These are phyloP conservation scores for Antedon mediterranea DNA, from an alignment of 53 echinoderm and acorn worm species.

Conservation along the genomic window DNA sequence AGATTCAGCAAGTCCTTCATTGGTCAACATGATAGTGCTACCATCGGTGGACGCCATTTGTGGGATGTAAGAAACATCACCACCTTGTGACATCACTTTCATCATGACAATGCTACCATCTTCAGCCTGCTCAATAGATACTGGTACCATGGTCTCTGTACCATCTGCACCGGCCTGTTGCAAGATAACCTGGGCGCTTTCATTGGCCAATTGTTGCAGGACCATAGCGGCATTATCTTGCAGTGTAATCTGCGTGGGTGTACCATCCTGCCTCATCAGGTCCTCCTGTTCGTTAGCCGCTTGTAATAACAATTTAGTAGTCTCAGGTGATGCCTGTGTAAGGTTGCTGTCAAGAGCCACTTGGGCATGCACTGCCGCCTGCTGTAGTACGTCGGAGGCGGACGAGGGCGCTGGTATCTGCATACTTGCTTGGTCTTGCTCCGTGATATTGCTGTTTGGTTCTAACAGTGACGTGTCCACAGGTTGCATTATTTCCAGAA, in stretches of 20 bases:
- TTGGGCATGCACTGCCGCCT: conserved; percentile 1
- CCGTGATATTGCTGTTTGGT: conserved; percentile 2
- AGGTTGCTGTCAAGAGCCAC: conserved; percentile 7
- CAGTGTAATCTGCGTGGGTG: neutral
- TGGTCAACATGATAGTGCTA: neutral
- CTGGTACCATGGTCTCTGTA: conserved; percentile 43
- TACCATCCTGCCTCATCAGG: conserved; percentile 22
- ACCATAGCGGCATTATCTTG: neutral
- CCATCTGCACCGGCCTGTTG: conserved; percentile 47
- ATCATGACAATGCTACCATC: neutral
- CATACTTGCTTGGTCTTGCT: conserved; percentile 7
- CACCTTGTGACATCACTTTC: neutral
- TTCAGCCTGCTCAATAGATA: neutral
- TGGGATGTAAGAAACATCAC: neutral
- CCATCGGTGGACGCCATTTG: neutral
- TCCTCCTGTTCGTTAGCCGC: conserved; percentile 89
- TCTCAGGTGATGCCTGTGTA: conserved; percentile 4
- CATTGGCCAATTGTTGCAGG: conserved; percentile 64
- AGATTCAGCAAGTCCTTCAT: neutral
- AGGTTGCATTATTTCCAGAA: neutral
- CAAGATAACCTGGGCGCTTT: conserved; percentile 80
- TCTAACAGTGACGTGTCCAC: neutral
- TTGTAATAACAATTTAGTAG: conserved; percentile 34
- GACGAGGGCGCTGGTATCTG: conserved; percentile 10
- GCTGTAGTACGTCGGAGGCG: conserved; percentile 6